Base-by-base conservation (phyloP, 2,888 invertebrate genomes). In the Digitonthophagus gazella region DNA sequence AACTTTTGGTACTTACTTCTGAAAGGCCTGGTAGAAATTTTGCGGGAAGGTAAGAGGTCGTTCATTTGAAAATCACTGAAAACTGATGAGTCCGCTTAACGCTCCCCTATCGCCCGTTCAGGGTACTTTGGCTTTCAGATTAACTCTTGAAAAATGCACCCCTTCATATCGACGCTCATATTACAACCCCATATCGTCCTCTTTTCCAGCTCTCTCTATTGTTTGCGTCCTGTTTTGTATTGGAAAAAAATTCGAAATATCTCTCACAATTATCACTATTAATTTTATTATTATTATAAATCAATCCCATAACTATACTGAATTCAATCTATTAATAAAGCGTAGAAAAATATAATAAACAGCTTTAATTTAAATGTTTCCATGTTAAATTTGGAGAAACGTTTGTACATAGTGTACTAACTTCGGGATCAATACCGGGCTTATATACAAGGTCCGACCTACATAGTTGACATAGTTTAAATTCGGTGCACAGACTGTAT, bases 21-120 rank as follows among this genome's bases (percentile, higher is more conserved):
- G 6, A 44, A 44, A 44, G 11, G 28, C 28, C 11, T 44, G 28
- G 28, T 6, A 44, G 6, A 11, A 44, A 44, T 8, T 44, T 44
- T 44, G 28, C 11, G 66, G 16, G 66, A 18, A 75, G 28, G 28
- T 44, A 44, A 75, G 72, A 74, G 75, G 71, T 73, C 76, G 75
- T 77, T 78, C 76, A 77, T 77, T 76, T 77, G 76, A 74, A 78
- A 78, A 77, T 78, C 78, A 74, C 75, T 76, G 77, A 76, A 79
- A 78, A 78, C 75, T 77, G 78, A 78, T 78, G 78, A 78, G 76
- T 76, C 75, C 75, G 77, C 76, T 76, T 75, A 75, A 69, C 72
- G 72, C 69, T 70, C 75, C 77, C 76, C 73, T 67, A 67, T 69
- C 72, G 72, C 70, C 69, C 75, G 76, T 76, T 76, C 76, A 71